Percentiles rank a stretch among this genome's conserved stretches.
Conservation (phyloP, 2,888 invertebrate genomes). For the Octonoba sinensis region DNA sequence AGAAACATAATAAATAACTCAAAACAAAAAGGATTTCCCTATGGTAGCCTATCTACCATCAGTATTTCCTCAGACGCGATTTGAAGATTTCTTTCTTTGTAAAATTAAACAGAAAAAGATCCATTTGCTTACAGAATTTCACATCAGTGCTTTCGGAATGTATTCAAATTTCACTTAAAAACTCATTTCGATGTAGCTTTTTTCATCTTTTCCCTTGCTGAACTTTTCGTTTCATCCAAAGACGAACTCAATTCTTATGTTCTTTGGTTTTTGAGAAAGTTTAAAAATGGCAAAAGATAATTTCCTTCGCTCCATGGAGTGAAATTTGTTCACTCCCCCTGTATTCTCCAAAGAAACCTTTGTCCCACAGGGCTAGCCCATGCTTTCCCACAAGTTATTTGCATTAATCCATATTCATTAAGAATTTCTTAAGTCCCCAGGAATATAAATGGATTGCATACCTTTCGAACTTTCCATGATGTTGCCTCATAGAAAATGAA, state of each 20-base stretch:
- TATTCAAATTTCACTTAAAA: slow-evolving; percentile 56
- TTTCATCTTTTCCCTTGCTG: not conserved
- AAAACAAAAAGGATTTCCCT: not conserved
- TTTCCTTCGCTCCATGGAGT: not conserved
- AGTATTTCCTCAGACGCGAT: slow-evolving; percentile 1
- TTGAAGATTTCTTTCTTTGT: not conserved
- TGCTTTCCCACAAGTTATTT: slow-evolving; percentile 47
- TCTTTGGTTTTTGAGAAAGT: slow-evolving; percentile 30
- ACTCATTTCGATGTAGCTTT: slow-evolving; percentile 35
- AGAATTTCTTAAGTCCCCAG: slow-evolving; percentile 18
- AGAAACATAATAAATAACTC: not conserved
- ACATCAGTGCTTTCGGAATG: slow-evolving; percentile 18
- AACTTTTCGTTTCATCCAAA: not conserved
- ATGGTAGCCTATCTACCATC: no score
- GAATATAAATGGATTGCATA: slow-evolving; percentile 34
- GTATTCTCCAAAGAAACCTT: not conserved
- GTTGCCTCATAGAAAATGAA: slow-evolving; percentile 27
- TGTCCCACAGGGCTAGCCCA: slow-evolving; percentile 1
- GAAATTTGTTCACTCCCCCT: slow-evolving; percentile 15
- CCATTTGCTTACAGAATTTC: slow-evolving; percentile 18
- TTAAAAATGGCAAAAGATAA: slow-evolving; percentile 26
- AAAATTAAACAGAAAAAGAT: not conserved
- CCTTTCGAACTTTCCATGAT: not conserved
- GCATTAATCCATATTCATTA: slow-evolving; percentile 63
- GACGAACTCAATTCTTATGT: slow-evolving; percentile 1